These are phyloP conservation scores for Harlomillsia oculata DNA, from an alignment of 1,140 invertebrate genomes.

Conservation along the genomic window DNA sequence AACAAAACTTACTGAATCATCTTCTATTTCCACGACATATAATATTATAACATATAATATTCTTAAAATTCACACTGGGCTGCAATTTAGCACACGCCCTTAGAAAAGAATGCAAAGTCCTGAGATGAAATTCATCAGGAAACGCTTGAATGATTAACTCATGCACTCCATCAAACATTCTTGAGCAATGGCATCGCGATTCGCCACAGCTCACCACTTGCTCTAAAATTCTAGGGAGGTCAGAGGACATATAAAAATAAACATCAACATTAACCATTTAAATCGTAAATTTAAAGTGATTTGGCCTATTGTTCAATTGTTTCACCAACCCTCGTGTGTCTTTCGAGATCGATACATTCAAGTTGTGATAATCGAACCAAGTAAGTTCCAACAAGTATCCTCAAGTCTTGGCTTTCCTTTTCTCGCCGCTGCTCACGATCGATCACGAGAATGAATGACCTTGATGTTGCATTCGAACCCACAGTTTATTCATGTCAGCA, in stretches of 20 bases:
- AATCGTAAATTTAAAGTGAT: constrained; percentile 2
- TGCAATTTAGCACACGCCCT: constrained; percentile 95
- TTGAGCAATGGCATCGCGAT: constrained; percentile 94
- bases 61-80: constrained; percentile 92
- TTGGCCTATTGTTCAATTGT: no score
- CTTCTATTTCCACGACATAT: no score
- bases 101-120: constrained; percentile 86
- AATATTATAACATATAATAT: no score
- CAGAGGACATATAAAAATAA: constrained; percentile 45
- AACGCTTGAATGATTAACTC: constrained; percentile 99
- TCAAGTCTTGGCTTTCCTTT: constrained; percentile 86
- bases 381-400: constrained; percentile 92
- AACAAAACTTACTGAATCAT: no score
- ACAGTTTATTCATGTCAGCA: constrained; percentile 99
- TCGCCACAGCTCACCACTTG: constrained; percentile 97
- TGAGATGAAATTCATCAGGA: constrained; percentile 97
- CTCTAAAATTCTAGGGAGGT: constrained; percentile 83
- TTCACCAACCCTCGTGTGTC: constrained; percentile 84
- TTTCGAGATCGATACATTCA: constrained; percentile 86
- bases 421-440: constrained; percentile 87
- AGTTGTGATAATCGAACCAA: constrained; percentile 91
- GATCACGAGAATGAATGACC: constrained; percentile 84
- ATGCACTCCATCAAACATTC: constrained; percentile 99
- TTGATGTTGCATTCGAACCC: constrained; percentile 99
- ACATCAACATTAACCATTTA: neutral